Evolutionary conservation across 2,888 invertebrate genomes (phyloP), one percentile per base, ranked within the genome.

Genomic region (Ochlodes sylvanus): DNA sequence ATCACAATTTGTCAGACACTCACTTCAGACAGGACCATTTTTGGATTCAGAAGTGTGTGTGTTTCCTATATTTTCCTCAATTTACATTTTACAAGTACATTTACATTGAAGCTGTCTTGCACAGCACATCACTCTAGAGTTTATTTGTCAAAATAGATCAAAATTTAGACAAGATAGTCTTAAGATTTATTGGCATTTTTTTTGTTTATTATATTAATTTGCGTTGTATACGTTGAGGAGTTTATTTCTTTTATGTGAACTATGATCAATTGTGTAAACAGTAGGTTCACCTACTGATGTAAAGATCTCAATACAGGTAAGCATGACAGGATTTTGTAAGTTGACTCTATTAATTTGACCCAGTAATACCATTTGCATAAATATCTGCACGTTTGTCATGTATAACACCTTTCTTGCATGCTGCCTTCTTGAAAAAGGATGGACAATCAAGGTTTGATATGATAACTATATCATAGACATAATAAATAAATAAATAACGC

Each of bases 381-480:
- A 52, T 60, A 66, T 66, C 27, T 85, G 88, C 89, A 89, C 86
- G 85, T 79, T 71, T 74, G 63, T 72, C 73, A 72, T 27, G 27
- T 82, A 87, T 82, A 78, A 82, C 75, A 82, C 88, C 88, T 89
- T 83, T 86, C 79, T 93, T 90, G 93, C 93, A 93, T 93, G 93
- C 93, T 91, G 93, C 93, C 84, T 86, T 82, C 80, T 81, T 80
- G 83, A 77, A 76, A 79, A 84, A 89, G 89, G 89, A 93, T 93
- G 94, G 93, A 94, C 84, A 88, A 85, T 78, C 89, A 86, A 93
- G 94, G 94, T 94, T 91, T 88, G 93, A 91, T 82, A n/a, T n/a
- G n/a, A n/a, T n/a, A n/a, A n/a, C n/a, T n/a, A n/a, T n/a, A 5
- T 60, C 9, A 15, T 21, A 41, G 41, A 38, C 7, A 15, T 75